Conservation (phyloP, 2,797 vertebrate species). For the Phoeniculus purpureus region DNA sequence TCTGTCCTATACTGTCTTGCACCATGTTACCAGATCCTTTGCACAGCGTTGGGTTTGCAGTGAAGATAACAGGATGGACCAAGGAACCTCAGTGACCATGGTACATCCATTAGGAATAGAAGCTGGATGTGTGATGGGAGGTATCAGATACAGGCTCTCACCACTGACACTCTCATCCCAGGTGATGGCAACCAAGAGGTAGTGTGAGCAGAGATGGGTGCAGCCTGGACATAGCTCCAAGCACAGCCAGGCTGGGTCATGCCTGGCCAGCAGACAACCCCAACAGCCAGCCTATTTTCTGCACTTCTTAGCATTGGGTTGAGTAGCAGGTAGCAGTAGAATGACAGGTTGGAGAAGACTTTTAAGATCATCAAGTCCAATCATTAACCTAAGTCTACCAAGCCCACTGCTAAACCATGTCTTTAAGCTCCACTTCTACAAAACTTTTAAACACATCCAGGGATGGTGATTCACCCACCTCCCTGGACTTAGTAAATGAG, state of each 20-base stretch:
- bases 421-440: too few relatives aligned
- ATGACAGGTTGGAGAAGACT: too few relatives aligned
- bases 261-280: not conserved
- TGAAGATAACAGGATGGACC: not conserved
- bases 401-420: too few relatives aligned
- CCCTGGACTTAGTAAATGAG: too few relatives aligned
- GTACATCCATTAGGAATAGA: not conserved
- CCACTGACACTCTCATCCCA: constrained; percentile 33
- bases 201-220: not conserved
- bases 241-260: not conserved
- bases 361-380: too few relatives aligned
- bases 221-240: not conserved
- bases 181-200: not conserved
- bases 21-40: not conserved
- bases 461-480: too few relatives aligned
- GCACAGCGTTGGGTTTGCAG: not conserved
- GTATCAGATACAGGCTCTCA: not conserved
- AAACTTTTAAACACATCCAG: too few relatives aligned
- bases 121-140: not conserved
- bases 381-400: too few relatives aligned
- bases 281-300: rapidly evolving
- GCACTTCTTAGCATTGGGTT: not conserved
- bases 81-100: not conserved
- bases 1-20: not conserved
- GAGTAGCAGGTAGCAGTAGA: not conserved